phyloP scores from a whole-genome alignment of 2,797 vertebrate genomes.

The Sebastiscus tertius region DNA sequence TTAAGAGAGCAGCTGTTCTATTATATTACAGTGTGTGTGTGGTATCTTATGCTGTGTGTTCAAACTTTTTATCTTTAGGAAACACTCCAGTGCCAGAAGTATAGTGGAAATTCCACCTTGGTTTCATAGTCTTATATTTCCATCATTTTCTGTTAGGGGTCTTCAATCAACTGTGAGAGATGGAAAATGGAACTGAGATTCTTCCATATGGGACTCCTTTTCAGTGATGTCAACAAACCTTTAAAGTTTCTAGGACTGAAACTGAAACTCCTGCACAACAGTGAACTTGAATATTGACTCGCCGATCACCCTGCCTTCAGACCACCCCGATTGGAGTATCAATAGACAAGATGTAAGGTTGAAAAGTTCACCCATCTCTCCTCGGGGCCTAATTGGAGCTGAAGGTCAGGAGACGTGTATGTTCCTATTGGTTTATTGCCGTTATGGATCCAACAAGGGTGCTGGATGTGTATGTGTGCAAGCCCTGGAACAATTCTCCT shows the following conservation, averaged over 20 bases:
- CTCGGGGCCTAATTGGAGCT: constrained; percentile 78
- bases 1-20: constrained; percentile 9
- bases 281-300: constrained; percentile 65
- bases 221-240: constrained; percentile 50
- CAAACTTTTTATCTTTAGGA: constrained; percentile 35
- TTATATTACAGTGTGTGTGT: constrained; percentile 1
- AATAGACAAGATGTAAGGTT: constrained; percentile 75
- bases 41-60: constrained; percentile 22
- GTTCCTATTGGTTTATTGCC: constrained; percentile 76
- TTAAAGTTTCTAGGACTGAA: constrained; percentile 46
- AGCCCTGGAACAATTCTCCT: constrained; percentile 35
- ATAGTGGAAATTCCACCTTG: constrained; percentile 34
- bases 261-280: constrained; percentile 31
- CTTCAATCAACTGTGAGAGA: constrained; percentile 53
- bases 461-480: constrained; percentile 38
- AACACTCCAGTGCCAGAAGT: constrained; percentile 17
- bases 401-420: constrained; percentile 79
- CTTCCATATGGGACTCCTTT: constrained; percentile 42
- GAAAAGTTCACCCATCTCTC: constrained; percentile 80
- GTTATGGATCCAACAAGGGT: constrained; percentile 70
- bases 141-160: constrained; percentile 43
- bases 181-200: constrained; percentile 53
- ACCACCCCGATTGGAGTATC: constrained; percentile 63
- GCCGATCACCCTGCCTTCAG: constrained; percentile 47
- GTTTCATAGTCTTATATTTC: constrained; percentile 45